Conservation (phyloP, 2,113 vertebrate genomes). For the Gambusia holbrooki region DNA sequence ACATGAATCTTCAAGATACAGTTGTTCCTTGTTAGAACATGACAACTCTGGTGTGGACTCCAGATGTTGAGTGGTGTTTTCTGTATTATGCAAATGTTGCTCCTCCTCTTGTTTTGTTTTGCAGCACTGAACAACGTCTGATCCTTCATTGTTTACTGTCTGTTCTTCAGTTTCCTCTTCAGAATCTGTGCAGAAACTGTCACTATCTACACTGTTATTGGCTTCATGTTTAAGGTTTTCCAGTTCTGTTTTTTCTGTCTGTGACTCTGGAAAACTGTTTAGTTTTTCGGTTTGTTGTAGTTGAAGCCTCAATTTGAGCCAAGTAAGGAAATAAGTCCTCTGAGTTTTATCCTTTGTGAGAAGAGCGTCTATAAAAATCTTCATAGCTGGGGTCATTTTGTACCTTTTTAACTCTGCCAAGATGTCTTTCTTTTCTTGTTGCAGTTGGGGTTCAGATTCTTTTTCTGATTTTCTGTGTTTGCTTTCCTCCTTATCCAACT, state of each 20-base stretch:
- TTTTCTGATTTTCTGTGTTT: constrained; percentile 38
- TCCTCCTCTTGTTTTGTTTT: neutral
- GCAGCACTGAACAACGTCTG: constrained; percentile 5
- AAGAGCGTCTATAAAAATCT: constrained; percentile 66
- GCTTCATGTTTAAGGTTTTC: constrained; percentile 21
- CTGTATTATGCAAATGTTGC: constrained; percentile 1
- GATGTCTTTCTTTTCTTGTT: constrained; percentile 58
- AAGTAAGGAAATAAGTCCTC: constrained; percentile 73
- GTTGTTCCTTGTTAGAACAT: constrained; percentile 7
- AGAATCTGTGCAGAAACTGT: constrained; percentile 56
- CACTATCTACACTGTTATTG: neutral
- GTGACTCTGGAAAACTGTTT: constrained; percentile 14
- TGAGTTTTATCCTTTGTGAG: constrained; percentile 56
- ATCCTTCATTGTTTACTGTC: neutral
- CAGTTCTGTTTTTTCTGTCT: constrained; percentile 14
- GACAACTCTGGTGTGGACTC: neutral
- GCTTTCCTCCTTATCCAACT: constrained; percentile 67
- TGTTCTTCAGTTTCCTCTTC: constrained; percentile 22
- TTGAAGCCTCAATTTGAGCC: constrained; percentile 72
- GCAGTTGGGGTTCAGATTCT: constrained; percentile 18
- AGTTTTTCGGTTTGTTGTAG: constrained; percentile 48
- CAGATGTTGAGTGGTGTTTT: neutral
- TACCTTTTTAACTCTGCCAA: constrained; percentile 51
- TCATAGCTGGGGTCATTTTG: constrained; percentile 72
- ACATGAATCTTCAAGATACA: constrained; percentile 6